Evolutionary conservation across 1,140 invertebrate species (phyloP).

Genomic region (Camponotus pennsylvanicus): DNA sequence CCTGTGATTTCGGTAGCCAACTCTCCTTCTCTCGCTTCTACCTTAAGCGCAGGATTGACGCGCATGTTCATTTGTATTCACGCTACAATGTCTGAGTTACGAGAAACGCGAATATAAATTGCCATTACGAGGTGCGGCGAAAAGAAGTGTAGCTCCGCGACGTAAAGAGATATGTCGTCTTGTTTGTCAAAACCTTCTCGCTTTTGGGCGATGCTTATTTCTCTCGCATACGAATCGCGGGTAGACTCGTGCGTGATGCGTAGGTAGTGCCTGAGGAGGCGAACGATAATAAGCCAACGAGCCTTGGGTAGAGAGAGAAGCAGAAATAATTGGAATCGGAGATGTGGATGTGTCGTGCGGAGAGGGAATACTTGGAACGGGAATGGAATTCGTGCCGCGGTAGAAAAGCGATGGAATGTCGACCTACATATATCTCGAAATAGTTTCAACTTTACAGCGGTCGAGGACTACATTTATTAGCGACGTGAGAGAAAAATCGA

Average conservation of each 20-base stretch:
- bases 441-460: constrained; percentile 18
- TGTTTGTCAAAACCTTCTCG: constrained; percentile 57
- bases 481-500: not conserved
- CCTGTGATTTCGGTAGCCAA: constrained; percentile 35
- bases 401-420: not conserved
- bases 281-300: constrained; percentile 38
- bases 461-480: constrained; percentile 31
- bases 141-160: constrained; percentile 29
- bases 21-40: not conserved
- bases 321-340: constrained; percentile 53
- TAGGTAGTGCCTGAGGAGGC: constrained; percentile 1
- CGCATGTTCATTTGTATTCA: constrained; percentile 58
- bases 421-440: constrained; percentile 51
- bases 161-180: constrained; percentile 47
- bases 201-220: constrained; percentile 42
- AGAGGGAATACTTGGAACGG: constrained; percentile 15
- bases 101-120: constrained; percentile 60
- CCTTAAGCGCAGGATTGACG: constrained; percentile 24
- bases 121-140: constrained; percentile 55
- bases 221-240: constrained; percentile 47
- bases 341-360: constrained; percentile 23
- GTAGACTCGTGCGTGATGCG: constrained; percentile 37
- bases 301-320: not conserved
- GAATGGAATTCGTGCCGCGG: constrained; percentile 21
- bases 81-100: constrained; percentile 49